Percentiles rank a stretch among this genome's conserved stretches.
phyloP scores from a whole-genome alignment of 2,113 vertebrate genomes.

The Pygoscelis adeliae region DNA sequence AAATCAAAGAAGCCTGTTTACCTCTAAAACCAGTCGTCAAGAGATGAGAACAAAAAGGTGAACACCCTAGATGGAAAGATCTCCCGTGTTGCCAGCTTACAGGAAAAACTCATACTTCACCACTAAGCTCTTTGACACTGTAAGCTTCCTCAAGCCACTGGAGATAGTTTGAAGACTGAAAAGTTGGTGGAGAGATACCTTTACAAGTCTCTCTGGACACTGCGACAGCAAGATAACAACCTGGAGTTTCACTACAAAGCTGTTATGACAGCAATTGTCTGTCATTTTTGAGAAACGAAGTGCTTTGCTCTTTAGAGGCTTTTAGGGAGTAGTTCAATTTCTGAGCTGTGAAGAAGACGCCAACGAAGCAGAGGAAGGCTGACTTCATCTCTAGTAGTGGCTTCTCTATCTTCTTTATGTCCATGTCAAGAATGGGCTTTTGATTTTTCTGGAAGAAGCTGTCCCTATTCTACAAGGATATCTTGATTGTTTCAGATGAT shows the following conservation, averaged over 20 bases:
- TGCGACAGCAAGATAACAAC: background rate
- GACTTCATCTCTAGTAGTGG: background rate
- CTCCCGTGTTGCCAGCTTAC: background rate
- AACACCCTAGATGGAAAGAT: background rate
- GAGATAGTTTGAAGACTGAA: background rate
- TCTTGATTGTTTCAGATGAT: background rate
- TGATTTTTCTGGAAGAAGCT: background rate
- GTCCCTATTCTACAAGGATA: background rate
- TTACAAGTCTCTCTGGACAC: background rate
- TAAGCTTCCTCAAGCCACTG: background rate
- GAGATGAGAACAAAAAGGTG: background rate
- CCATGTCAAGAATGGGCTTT: background rate
- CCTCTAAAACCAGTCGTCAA: background rate
- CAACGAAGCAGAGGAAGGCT: background rate
- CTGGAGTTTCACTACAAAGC: background rate
- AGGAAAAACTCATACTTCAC: background rate
- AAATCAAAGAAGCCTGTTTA: background rate
- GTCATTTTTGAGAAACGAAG: background rate
- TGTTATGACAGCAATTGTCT: background rate
- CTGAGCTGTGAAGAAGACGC: background rate
- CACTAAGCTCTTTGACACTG: background rate
- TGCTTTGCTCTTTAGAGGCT: background rate
- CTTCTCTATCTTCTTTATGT: background rate
- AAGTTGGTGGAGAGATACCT: background rate
- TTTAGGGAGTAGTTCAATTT: background rate